These are phyloP conservation scores for Arremon brunneinucha DNA, from an alignment of 2,797 vertebrate species.

Conservation along the genomic window DNA sequence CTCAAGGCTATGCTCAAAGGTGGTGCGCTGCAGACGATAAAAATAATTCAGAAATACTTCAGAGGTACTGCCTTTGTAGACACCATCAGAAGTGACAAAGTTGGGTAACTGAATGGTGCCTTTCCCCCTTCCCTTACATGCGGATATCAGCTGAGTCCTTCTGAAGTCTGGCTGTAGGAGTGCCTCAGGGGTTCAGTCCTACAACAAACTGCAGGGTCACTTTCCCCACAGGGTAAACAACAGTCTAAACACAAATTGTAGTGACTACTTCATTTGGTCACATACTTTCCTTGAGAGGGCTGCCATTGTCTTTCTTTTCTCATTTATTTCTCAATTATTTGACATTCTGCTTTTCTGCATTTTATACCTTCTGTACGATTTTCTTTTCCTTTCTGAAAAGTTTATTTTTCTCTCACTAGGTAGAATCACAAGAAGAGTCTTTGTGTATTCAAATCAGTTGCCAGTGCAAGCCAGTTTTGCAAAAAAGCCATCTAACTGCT, in stretches of 20 bases:
- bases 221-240: not conserved
- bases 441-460: not conserved
- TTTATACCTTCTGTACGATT: accelerated
- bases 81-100: not conserved
- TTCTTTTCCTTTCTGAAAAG: not conserved
- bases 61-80: not conserved
- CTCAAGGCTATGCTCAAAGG: not conserved
- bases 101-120: not conserved
- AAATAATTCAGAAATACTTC: not conserved
- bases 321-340: not conserved
- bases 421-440: not conserved
- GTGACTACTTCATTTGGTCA: not conserved
- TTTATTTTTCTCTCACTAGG: not conserved
- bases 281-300: not conserved
- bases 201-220: not conserved
- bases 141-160: not conserved
- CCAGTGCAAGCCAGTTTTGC: not conserved
- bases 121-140: not conserved
- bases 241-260: not conserved
- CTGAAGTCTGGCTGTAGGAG: not conserved
- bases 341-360: not conserved
- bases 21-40: not conserved
- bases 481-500: not conserved
- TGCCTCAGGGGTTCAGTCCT: not conserved
- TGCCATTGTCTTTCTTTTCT: not conserved